phyloP scores from a whole-genome alignment of 2,888 invertebrate species.

The Caenorhabditis sp. region DNA sequence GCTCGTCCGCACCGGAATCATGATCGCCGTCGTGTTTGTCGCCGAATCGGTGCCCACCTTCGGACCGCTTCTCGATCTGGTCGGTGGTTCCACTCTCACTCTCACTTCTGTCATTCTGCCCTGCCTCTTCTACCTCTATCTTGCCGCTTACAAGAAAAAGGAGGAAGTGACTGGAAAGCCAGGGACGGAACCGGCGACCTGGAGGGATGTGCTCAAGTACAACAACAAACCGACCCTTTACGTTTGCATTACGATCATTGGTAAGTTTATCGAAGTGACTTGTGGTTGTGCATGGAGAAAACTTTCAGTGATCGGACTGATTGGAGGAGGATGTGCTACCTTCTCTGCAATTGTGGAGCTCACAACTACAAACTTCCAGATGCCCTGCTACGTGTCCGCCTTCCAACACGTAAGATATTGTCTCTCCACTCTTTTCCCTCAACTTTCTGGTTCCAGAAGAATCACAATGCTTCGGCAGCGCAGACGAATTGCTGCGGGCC shows the following conservation, averaged over 20 bases:
- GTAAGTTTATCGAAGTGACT: constrained; percentile 31
- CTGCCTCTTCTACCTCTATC: constrained; percentile 73
- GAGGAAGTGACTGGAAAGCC: constrained; percentile 52
- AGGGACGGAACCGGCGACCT: constrained; percentile 39
- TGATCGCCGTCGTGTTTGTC: constrained; percentile 73
- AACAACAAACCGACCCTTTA: constrained; percentile 47
- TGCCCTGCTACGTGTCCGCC: constrained; percentile 72
- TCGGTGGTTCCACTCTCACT: constrained; percentile 72
- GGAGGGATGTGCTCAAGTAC: constrained; percentile 55
- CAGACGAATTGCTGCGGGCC: constrained; percentile 73
- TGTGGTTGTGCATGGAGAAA: too few relatives aligned
- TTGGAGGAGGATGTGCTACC: constrained; percentile 76
- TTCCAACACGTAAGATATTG: constrained; percentile 50
- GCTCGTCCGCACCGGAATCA: constrained; percentile 67
- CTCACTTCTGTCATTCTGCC: constrained; percentile 76
- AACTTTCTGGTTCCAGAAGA: background rate
- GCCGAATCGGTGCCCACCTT: constrained; percentile 77
- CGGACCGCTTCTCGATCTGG: constrained; percentile 75
- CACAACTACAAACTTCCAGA: constrained; percentile 68
- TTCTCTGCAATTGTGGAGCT: constrained; percentile 75
- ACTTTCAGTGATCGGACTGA: constrained; percentile 71
- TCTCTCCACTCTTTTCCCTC: too few relatives aligned
- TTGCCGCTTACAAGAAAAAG: constrained; percentile 65
- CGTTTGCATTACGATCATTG: constrained; percentile 63
- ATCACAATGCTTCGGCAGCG: background rate